Percentiles rank a stretch among this genome's conserved stretches.
These are phyloP conservation scores for Anseranas semipalmata DNA, from an alignment of 2,113 vertebrate genomes.

Conservation along the genomic window DNA sequence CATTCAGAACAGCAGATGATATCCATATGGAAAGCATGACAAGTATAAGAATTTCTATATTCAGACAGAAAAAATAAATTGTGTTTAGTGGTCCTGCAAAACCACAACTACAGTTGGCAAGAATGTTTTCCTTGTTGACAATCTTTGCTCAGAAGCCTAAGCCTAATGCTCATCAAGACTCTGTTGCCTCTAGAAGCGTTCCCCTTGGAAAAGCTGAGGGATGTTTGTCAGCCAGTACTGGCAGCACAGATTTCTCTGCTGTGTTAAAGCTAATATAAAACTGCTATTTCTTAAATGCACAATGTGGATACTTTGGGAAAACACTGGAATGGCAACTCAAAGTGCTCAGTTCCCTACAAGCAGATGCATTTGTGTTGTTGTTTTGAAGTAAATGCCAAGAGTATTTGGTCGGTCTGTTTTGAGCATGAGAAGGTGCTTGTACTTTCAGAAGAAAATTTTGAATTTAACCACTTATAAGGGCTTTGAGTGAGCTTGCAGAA, in stretches of 20 bases:
- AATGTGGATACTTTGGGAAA: neutral
- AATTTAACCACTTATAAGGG: neutral
- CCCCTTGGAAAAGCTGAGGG: constrained; percentile 42
- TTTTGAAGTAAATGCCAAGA: neutral
- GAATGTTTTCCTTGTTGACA: constrained; percentile 28
- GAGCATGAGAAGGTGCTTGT: neutral
- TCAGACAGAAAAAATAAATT: constrained; percentile 5
- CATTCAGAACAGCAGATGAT: constrained; percentile 49
- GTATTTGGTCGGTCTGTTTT: neutral
- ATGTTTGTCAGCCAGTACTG: constrained; percentile 39
- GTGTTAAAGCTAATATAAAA: constrained; percentile 39
- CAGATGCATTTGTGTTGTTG: neutral
- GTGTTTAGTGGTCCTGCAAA: constrained; percentile 52
- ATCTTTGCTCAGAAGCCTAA: constrained; percentile 27
- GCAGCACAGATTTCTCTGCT: constrained; percentile 52
- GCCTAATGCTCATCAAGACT: constrained; percentile 34
- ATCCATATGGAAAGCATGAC: constrained; percentile 50
- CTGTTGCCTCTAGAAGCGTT: neutral
- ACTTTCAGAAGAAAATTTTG: neutral
- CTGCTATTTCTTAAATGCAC: neutral
- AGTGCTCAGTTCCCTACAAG: neutral
- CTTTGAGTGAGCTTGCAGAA: neutral
- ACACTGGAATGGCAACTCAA: no score
- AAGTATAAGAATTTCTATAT: constrained; percentile 34
- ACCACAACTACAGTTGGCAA: constrained; percentile 29